Conservation (phyloP, 2,797 vertebrate genomes). For the Hipposideros larvatus region DNA sequence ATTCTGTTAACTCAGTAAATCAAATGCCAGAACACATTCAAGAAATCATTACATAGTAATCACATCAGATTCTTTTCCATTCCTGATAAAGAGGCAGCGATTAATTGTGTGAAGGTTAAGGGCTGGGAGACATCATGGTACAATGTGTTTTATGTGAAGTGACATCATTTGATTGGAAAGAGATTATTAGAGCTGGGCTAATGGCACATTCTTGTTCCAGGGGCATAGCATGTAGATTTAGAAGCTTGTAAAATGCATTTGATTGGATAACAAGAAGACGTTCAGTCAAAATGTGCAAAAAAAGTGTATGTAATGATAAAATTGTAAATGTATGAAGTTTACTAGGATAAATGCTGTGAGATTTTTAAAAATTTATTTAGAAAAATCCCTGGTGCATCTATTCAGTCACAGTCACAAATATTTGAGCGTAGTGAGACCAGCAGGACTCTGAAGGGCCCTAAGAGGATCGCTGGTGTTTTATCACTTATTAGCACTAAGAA, state of each 20-base stretch:
- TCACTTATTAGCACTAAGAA: not conserved
- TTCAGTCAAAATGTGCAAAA: not conserved
- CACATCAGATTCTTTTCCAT: slow-evolving; percentile 16
- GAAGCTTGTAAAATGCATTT: not conserved
- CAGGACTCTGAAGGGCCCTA: not conserved
- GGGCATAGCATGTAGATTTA: not conserved
- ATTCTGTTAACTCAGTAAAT: not conserved
- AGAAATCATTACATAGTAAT: not conserved
- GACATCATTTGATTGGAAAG: slow-evolving; percentile 52
- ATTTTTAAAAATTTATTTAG: not conserved
- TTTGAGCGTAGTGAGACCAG: not conserved
- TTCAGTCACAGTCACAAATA: not conserved
- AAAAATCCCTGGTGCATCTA: not conserved
- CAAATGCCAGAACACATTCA: not conserved
- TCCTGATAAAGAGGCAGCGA: slow-evolving; percentile 26
- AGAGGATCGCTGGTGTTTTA: not conserved
- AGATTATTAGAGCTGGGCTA: slow-evolving; percentile 19
- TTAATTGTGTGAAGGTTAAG: not conserved
- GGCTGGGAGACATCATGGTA: not conserved
- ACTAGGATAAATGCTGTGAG: not conserved
- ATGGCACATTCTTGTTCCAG: not conserved
- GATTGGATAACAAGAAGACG: slow-evolving; percentile 5
- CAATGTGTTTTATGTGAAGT: not conserved
- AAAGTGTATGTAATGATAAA: not conserved
- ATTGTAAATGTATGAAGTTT: not conserved